Conservation (phyloP, 2,888 invertebrate genomes). For the Patella depressa region DNA sequence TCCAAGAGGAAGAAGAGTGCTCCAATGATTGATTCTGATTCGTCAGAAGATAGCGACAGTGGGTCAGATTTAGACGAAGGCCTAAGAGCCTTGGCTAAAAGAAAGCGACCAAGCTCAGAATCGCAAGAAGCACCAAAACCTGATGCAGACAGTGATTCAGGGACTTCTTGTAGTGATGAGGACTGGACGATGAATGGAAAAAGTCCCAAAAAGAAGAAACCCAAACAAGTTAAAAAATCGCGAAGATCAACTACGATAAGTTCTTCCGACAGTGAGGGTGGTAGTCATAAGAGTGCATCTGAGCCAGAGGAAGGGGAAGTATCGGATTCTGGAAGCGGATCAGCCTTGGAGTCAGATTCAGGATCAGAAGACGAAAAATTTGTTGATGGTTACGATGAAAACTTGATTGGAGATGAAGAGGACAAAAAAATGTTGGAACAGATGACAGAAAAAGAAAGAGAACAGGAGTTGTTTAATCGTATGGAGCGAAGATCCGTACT, state of each 20-base stretch:
- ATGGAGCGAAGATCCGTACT: slow-evolving; percentile 94
- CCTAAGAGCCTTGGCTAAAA: slow-evolving; percentile 61
- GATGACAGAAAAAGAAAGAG: slow-evolving; percentile 96
- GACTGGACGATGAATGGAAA: slow-evolving; percentile 69
- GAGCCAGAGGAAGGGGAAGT: slow-evolving; percentile 79
- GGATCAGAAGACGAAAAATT: slow-evolving; percentile 80
- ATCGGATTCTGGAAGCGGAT: slow-evolving; percentile 75
- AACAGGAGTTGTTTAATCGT: slow-evolving; percentile 96
- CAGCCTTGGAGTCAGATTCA: slow-evolving; percentile 36
- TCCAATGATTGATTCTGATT: slow-evolving; percentile 68
- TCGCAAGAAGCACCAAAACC: slow-evolving; percentile 41
- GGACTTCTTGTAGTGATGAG: slow-evolving; percentile 68
- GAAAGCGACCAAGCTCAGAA: slow-evolving; percentile 57
- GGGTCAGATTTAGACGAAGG: slow-evolving; percentile 68
- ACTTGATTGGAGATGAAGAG: slow-evolving; percentile 96
- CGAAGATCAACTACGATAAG: slow-evolving; percentile 57
- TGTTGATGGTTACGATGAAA: slow-evolving; percentile 96
- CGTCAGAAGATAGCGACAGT: slow-evolving; percentile 64
- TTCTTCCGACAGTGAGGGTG: slow-evolving; percentile 66
- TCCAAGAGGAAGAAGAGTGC: slow-evolving; percentile 67
- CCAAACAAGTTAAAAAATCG: slow-evolving; percentile 52
- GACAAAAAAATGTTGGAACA: slow-evolving; percentile 90
- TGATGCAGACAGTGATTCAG: slow-evolving; percentile 59
- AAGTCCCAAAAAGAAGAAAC: slow-evolving; percentile 53
- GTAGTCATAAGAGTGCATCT: slow-evolving; percentile 55